Conservation (phyloP, 2,888 invertebrate species). For the Andrena hattorfiana region DNA sequence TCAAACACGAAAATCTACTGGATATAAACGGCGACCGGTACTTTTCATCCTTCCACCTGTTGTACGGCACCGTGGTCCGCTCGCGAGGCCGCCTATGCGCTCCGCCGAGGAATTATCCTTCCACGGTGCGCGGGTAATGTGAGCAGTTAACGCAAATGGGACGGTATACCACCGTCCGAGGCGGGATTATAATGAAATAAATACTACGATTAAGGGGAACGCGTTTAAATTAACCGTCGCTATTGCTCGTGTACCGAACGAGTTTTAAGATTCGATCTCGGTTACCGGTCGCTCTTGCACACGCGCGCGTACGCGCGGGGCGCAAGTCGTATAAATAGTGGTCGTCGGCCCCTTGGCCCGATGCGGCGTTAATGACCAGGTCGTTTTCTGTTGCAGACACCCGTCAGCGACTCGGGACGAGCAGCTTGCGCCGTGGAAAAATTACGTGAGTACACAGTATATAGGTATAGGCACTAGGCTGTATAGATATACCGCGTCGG, state of each 20-base stretch:
- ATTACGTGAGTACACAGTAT: slow-evolving; percentile 67
- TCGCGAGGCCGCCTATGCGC: neutral
- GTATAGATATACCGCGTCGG: too few relatives aligned
- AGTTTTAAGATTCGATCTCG: slow-evolving; percentile 66
- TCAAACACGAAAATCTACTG: slow-evolving; percentile 39
- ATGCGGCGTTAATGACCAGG: slow-evolving; percentile 53
- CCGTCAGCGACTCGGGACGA: slow-evolving; percentile 53
- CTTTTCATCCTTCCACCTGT: slow-evolving; percentile 54
- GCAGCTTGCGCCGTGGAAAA: slow-evolving; percentile 57
- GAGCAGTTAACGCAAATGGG: slow-evolving; percentile 63
- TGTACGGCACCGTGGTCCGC: slow-evolving; percentile 10
- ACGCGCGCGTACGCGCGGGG: slow-evolving; percentile 2
- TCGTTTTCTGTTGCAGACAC: slow-evolving; percentile 68
- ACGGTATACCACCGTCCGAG: slow-evolving; percentile 49
- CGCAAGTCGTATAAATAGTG: slow-evolving; percentile 30
- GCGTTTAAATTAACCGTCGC: slow-evolving; percentile 60
- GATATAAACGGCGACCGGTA: slow-evolving; percentile 32
- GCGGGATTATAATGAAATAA: slow-evolving; percentile 68
- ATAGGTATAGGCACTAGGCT: neutral
- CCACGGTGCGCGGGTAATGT: slow-evolving; percentile 53
- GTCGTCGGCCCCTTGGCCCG: slow-evolving; percentile 4
- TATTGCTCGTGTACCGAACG: slow-evolving; percentile 50
- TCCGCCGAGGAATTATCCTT: slow-evolving; percentile 40
- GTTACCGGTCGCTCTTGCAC: slow-evolving; percentile 5
- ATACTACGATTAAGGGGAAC: slow-evolving; percentile 64